Evolutionary conservation across 1,140 invertebrate genomes (phyloP), one percentile per base, ranked within the genome.

Genomic region (Elysia chlorotica): DNA sequence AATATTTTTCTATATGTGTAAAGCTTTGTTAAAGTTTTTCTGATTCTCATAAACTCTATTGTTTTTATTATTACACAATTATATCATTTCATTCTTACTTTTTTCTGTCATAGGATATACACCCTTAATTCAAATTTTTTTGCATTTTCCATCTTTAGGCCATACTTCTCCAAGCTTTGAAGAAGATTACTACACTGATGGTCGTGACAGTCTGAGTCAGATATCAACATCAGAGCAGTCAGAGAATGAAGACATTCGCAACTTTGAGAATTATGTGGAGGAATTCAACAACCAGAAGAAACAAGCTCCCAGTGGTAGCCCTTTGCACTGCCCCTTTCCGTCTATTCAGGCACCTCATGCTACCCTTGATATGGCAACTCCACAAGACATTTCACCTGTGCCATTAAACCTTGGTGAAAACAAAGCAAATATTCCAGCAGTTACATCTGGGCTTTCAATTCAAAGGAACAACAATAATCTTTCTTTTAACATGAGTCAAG

Each of bases 141-240:
- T n/a, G n/a, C n/a, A n/a, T n/a, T n/a, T n/a, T n/a, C n/a, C n/a
- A n/a, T n/a, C n/a, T n/a, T n/a, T n/a, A 79, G 79, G 78, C 65
- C 78, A 76, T 36, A 81, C 80, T 25, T 78, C 82, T 30, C 79
- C 82, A 53, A 84, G 81, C 77, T 68, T 81, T 38, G 82, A 81
- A 59, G 85, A 86, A 67, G 90, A 91, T 78, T 90, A 91, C 30
- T 92, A 90, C 82, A 89, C 89, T 17, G 91, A 91, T 65, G 91
- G 91, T 75, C 90, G 91, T 77, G 83, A 84, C 65, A 82, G 81
- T 65, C 78, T 78, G 19, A 83, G 84, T 74, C 81, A 83, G 72
- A 80, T 84, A 31, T 81, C 79, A 53, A 82, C 82, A 28, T 83
- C 82, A 1, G 82, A 84, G 63, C 82, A 83, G 56, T 84, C 82